phyloP scores from a whole-genome alignment of 2,113 vertebrate genomes.

The Hydrolagus affinis region DNA sequence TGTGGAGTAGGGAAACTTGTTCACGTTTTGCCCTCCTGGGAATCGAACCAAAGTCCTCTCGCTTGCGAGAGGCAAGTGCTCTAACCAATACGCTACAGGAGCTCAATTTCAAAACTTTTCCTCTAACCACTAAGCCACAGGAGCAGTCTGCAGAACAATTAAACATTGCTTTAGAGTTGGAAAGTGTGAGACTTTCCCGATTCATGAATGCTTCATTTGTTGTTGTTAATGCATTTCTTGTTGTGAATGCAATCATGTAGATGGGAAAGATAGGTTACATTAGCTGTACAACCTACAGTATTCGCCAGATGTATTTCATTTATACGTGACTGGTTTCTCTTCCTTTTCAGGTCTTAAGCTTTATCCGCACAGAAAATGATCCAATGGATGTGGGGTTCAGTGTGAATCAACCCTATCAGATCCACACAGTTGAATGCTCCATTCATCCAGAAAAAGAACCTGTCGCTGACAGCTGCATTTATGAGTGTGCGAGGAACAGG shows the following conservation, averaged over 20 bases:
- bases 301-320: not conserved
- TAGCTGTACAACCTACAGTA: not conserved
- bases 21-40: no score
- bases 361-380: constrained; percentile 66
- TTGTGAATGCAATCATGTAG: not conserved
- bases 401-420: constrained; percentile 63
- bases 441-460: constrained; percentile 46
- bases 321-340: constrained; percentile 8
- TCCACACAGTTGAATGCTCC: constrained; percentile 71
- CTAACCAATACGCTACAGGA: no score
- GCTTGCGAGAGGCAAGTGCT: no score
- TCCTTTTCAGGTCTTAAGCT: constrained; percentile 65
- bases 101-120: no score
- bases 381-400: constrained; percentile 75
- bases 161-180: no score
- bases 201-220: no score
- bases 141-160: no score
- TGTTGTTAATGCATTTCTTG: no score
- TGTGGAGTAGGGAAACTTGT: no score
- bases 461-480: constrained; percentile 65
- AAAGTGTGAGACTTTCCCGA: no score
- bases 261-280: not conserved
- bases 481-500: constrained; percentile 61
- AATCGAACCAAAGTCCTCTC: no score
- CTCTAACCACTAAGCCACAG: no score